phyloP scores from a whole-genome alignment of 2,888 invertebrate species.

The Apantesis nais region DNA sequence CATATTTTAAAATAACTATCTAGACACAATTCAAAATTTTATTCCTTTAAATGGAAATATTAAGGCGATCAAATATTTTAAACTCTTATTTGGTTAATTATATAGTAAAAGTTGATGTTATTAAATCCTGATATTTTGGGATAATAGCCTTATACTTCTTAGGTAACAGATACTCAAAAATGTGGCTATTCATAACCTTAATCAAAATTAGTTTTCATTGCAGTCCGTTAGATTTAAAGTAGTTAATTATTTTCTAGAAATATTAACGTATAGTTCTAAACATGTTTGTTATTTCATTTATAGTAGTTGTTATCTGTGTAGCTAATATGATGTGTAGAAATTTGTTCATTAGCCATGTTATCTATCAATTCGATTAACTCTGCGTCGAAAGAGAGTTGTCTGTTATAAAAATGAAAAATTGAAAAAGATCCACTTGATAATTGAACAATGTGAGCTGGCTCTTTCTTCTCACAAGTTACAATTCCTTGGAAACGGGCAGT shows the following conservation, averaged over 20 bases:
- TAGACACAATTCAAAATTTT: no score
- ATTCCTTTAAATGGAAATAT: neutral
- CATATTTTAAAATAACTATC: no score
- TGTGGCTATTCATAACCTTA: neutral
- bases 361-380: neutral
- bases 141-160: neutral
- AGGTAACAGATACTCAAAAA: neutral
- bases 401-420: neutral
- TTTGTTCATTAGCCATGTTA: neutral
- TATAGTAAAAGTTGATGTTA: no score
- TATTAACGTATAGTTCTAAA: no score
- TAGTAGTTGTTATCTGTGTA: neutral
- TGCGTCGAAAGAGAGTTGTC: neutral
- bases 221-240: no score
- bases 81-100: neutral
- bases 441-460: no score
- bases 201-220: no score
- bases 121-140: neutral
- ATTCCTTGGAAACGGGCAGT: no score
- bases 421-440: no score
- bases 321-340: neutral
- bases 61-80: neutral
- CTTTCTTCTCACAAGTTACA: no score
- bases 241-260: no score
- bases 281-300: neutral